Base-by-base conservation (phyloP, 2,888 invertebrate genomes). In the Bombyx huttoni region DNA sequence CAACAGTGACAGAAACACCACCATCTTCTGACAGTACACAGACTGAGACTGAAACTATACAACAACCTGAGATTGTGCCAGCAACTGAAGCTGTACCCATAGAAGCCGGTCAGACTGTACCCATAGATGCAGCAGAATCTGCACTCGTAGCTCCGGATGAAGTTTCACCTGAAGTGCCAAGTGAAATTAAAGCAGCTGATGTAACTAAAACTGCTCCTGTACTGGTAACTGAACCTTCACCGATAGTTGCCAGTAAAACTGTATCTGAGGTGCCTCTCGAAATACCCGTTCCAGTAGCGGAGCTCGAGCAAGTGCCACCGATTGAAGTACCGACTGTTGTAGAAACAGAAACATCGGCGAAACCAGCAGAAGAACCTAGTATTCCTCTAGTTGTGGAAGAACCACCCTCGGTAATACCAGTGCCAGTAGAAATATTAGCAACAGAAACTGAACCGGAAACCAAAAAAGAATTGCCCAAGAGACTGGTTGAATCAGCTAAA, bases 31-130 rank as follows among this genome's bases (percentile, higher is more conserved):
- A 40, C 8, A 8, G 9, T 7, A 40, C 40, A 12, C 40, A 3
- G 12, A 12, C 40, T 24, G 51, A 53, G 55, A 55, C 54, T 48
- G 50, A 51, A 48, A 50, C 46, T 48, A 52, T 54, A 40, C 56
- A 56, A 46, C 61, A 61, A 56, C 56, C 63, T 48, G 57, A 59
- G 35, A 49, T 56, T 49, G 53, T 52, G 7, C 52, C 56, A 45
- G 50, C 49, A 48, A 55, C 51, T 35, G 53, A 55, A 24, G 55
- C 62, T 33, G 53, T 53, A 45, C 8, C 46, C 0, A 13, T 7
- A 13, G 51, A 51, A 13, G 34, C 13, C 10, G 24, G 12, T 13
- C 33, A 34, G 40, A 7, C 34, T 7, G 35, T 24, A 33, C 45
- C 51, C 35, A 7, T 49, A 35, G 34, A 12, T 48, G 34, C 13